These are phyloP conservation scores for Melanostoma mellinum DNA, from an alignment of 2,888 invertebrate species.

Conservation along the genomic window DNA sequence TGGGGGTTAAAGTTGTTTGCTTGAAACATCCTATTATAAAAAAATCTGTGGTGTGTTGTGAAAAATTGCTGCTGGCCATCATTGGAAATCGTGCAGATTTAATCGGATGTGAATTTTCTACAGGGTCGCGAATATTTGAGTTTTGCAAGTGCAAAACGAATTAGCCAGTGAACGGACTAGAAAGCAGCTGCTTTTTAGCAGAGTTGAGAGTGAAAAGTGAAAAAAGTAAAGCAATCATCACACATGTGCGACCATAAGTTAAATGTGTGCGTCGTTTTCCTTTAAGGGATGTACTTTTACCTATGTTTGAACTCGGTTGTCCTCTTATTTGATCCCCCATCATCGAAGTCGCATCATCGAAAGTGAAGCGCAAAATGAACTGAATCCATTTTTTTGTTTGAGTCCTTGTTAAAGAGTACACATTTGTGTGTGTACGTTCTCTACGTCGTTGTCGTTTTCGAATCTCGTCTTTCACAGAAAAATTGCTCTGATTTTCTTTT, in stretches of 20 bases:
- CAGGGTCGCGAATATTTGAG: not conserved
- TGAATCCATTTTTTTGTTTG: constrained; percentile 32
- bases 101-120: constrained; percentile 35
- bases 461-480: no score
- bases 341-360: constrained; percentile 55
- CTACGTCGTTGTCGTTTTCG: not conserved
- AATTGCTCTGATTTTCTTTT: no score
- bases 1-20: constrained; percentile 33
- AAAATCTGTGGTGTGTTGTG: constrained; percentile 21
- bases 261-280: constrained; percentile 33
- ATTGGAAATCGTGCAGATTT: constrained; percentile 44
- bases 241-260: constrained; percentile 21
- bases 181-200: constrained; percentile 50
- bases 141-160: constrained; percentile 25
- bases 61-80: constrained; percentile 35
- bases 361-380: constrained; percentile 65
- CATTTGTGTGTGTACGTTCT: not conserved
- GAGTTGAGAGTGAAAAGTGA: constrained; percentile 12
- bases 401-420: constrained; percentile 11
- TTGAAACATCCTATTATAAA: constrained; percentile 24
- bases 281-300: constrained; percentile 47
- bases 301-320: constrained; percentile 53
- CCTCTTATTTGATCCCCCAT: constrained; percentile 58
- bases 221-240: constrained; percentile 2
- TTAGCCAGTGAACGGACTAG: constrained; percentile 6